phyloP scores from a whole-genome alignment of 1,140 invertebrate species.

The Drusus annulatus region DNA sequence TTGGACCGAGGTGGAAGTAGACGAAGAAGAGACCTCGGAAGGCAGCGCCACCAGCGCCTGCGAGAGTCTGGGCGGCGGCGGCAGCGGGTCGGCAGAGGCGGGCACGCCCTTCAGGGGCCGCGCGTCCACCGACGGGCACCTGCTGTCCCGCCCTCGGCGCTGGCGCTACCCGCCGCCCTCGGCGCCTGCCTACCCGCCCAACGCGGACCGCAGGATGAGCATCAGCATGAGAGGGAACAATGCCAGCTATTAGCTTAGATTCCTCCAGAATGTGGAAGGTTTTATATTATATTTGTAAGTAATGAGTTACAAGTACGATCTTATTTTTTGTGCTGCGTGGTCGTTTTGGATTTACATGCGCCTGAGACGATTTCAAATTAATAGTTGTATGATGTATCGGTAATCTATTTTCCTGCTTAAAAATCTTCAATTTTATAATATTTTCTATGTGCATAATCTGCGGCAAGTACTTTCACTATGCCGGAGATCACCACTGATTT shows the following conservation, averaged over 20 bases:
- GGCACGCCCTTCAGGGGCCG: constrained; percentile 73
- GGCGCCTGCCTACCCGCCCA: constrained; percentile 62
- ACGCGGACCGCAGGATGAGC: constrained; percentile 71
- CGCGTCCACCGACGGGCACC: constrained; percentile 76
- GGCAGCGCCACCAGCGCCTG: constrained; percentile 58
- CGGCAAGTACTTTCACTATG: too few species aligned
- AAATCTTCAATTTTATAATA: too few species aligned
- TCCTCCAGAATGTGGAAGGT: background rate
- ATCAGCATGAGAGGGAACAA: constrained; percentile 73
- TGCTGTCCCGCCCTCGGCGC: constrained; percentile 68
- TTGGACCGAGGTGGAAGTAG: constrained; percentile 68
- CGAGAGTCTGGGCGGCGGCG: constrained; percentile 48
- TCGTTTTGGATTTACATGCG: too few species aligned
- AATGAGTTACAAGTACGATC: too few species aligned
- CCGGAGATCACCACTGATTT: too few species aligned
- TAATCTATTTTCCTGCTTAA: too few species aligned
- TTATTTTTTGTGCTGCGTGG: too few species aligned
- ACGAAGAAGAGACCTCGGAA: constrained; percentile 63
- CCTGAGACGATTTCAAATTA: too few species aligned
- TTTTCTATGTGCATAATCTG: too few species aligned
- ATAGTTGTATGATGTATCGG: too few species aligned
- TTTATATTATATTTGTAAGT: too few species aligned
- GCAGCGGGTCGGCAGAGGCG: constrained; percentile 51
- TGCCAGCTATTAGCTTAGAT: constrained; percentile 66
- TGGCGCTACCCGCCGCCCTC: constrained; percentile 71